Percentiles rank a stretch among this genome's conserved stretches.
phyloP scores from a whole-genome alignment of 1,140 invertebrate species.

The Heliconius hermathena region DNA sequence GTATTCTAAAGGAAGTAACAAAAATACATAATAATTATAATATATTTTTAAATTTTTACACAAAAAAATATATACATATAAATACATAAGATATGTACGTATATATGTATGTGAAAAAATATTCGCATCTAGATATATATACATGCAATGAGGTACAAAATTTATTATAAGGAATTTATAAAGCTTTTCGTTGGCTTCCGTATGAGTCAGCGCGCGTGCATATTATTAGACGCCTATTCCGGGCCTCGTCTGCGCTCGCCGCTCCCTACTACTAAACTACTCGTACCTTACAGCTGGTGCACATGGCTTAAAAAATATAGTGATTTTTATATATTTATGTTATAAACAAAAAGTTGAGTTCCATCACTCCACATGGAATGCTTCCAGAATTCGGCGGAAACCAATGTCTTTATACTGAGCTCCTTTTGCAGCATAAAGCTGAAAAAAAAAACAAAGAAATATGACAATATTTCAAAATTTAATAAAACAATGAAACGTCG shows the following conservation, averaged over 20 bases:
- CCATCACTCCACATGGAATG: too few species aligned
- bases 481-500: not conserved
- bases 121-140: not conserved
- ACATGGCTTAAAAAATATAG: conserved; percentile 21
- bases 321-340: not conserved
- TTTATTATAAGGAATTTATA: conserved; percentile 68
- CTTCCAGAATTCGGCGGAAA: too few species aligned
- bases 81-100: too few species aligned
- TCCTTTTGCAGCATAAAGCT: too few species aligned
- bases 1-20: too few species aligned
- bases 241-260: conserved; percentile 47
- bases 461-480: not conserved
- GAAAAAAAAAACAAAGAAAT: not conserved
- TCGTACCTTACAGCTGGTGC: conserved; percentile 38
- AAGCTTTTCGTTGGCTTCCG: conserved; percentile 67
- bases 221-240: conserved; percentile 73
- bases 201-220: conserved; percentile 57
- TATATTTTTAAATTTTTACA: too few species aligned
- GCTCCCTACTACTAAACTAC: conserved; percentile 35
- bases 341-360: not conserved
- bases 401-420: too few species aligned
- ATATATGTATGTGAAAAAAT: not conserved
- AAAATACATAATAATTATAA: too few species aligned
- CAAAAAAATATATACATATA: too few species aligned
- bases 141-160: conserved; percentile 43